A percentile compares a stretch with the other conserved stretches of the same genome.
phyloP scores from a whole-genome alignment of 1,140 invertebrate species.

The Aphidius ervi region DNA sequence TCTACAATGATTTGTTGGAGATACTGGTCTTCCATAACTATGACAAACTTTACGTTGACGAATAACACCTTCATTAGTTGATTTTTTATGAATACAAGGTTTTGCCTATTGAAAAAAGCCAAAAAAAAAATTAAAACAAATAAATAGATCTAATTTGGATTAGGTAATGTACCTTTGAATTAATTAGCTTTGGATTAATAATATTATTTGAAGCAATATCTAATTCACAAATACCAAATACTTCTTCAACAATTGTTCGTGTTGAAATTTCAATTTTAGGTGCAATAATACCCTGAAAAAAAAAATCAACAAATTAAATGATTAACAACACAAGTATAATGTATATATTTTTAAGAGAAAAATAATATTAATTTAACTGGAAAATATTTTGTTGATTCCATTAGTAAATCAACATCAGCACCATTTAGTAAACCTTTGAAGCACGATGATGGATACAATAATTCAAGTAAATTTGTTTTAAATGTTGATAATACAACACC shows the following conservation, averaged over 20 bases:
- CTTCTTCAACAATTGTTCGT: constrained; percentile 55
- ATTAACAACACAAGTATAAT: background rate
- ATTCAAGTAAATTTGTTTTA: constrained; percentile 58
- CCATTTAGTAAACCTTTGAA: constrained; percentile 46
- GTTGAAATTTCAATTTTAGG: constrained; percentile 60
- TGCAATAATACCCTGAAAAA: constrained; percentile 56
- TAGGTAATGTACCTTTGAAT: constrained; percentile 36
- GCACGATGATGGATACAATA: constrained; percentile 59
- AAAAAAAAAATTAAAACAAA: constrained; percentile 21
- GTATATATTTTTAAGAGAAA: constrained; percentile 1
- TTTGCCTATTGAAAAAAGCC: constrained; percentile 26
- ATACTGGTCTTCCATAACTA: constrained; percentile 28
- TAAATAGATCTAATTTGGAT: constrained; percentile 9
- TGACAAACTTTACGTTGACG: constrained; percentile 48
- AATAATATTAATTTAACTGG: constrained; percentile 51
- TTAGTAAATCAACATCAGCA: constrained; percentile 63
- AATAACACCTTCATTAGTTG: constrained; percentile 33
- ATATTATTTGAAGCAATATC: constrained; percentile 24
- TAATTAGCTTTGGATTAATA: constrained; percentile 48
- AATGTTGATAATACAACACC: constrained; percentile 60
- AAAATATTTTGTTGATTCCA: constrained; percentile 62
- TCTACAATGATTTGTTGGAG: constrained; percentile 21
- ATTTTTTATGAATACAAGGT: constrained; percentile 31
- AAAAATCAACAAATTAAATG: constrained; percentile 12
- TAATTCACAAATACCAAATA: constrained; percentile 32